phyloP scores from a whole-genome alignment of 2,888 invertebrate genomes.

The Rhingia rostrata region DNA sequence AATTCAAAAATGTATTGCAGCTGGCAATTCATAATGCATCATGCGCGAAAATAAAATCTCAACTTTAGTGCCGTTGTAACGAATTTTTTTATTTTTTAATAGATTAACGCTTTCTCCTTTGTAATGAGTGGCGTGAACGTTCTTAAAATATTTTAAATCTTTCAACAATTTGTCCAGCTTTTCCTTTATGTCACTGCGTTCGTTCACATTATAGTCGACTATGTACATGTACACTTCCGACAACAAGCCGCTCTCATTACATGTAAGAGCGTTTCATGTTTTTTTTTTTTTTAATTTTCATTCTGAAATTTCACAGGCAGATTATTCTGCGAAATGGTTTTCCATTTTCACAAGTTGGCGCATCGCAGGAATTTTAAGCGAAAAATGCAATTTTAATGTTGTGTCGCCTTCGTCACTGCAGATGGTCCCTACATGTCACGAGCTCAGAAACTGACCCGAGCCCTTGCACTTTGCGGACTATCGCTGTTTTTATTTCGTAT shows the following conservation, averaged over 20 bases:
- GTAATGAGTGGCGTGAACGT: not conserved
- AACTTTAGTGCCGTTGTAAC: not conserved
- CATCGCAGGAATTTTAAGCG: conserved; percentile 57
- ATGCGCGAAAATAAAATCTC: not conserved
- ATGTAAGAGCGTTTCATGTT: not conserved
- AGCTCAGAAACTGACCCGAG: not conserved
- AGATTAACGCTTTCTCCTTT: not conserved
- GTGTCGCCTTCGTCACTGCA: conserved; percentile 36
- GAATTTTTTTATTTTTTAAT: too few relatives aligned
- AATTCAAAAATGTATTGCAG: too few relatives aligned
- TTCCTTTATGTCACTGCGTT: not conserved
- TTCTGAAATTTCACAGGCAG: conserved; percentile 36
- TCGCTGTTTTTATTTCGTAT: conserved; percentile 7
- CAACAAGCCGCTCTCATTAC: conserved; percentile 28
- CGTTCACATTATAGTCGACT: not conserved
- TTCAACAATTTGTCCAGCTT: not conserved
- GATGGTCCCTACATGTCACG: conserved; percentile 19
- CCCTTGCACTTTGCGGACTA: not conserved
- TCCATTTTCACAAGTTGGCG: conserved; percentile 53
- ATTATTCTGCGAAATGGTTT: conserved; percentile 43
- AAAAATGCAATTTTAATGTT: conserved; percentile 69
- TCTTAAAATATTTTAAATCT: conserved; percentile 9
- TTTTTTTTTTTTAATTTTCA: conserved; percentile 24
- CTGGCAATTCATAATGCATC: not conserved
- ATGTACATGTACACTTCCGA: not conserved